Percentiles rank a stretch among this genome's conserved stretches.
phyloP scores from a whole-genome alignment of 2,113 vertebrate genomes.

The Ptyas mucosa region DNA sequence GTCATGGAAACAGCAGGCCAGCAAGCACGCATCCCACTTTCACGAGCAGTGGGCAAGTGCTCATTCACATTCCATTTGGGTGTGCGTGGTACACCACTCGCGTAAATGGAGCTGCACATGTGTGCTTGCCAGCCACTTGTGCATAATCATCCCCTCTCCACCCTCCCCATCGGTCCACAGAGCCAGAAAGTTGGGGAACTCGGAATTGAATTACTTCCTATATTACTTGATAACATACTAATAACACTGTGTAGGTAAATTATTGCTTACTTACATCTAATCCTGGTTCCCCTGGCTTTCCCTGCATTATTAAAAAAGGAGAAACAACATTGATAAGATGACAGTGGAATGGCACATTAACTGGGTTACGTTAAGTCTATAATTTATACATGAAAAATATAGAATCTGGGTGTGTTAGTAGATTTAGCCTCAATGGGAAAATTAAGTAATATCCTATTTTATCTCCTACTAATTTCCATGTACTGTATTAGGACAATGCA shows the following conservation, averaged over 20 bases:
- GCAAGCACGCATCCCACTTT: too few species aligned
- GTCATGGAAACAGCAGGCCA: too few species aligned
- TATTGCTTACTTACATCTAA: conserved; percentile 85
- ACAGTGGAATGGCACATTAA: neutral
- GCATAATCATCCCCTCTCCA: neutral
- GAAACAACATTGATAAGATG: neutral
- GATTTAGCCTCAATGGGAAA: neutral
- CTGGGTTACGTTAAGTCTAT: neutral
- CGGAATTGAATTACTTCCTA: neutral
- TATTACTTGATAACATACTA: neutral
- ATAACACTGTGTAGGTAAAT: neutral
- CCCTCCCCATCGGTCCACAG: neutral
- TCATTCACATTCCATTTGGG: too few species aligned
- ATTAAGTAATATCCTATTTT: neutral
- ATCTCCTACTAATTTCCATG: neutral
- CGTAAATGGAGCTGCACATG: neutral
- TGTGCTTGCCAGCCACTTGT: fast-evolving
- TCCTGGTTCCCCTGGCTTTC: conserved; percentile 88
- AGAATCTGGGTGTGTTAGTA: neutral
- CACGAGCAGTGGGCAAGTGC: too few species aligned
- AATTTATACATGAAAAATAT: neutral
- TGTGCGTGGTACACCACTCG: neutral
- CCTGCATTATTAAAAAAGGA: conserved; percentile 69
- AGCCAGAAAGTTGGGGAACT: neutral
- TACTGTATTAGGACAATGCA: neutral